phyloP scores from a whole-genome alignment of 2,113 vertebrate genomes.

The Anas platyrhynchos region DNA sequence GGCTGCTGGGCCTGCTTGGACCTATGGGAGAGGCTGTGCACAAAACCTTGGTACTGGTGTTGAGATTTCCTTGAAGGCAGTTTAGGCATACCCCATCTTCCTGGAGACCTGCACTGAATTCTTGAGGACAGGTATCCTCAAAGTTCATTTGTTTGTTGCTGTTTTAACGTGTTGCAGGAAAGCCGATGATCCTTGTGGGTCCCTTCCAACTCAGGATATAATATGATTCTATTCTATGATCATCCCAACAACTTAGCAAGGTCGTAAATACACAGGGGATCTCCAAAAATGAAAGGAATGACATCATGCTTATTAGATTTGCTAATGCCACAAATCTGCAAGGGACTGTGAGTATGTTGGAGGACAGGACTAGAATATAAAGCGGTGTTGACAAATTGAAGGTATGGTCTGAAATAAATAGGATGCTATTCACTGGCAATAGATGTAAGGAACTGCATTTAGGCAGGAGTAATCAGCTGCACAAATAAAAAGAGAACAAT shows the following conservation, averaged over 20 bases:
- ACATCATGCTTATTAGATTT: conserved; percentile 48
- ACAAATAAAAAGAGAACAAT: neutral
- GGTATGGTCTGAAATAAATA: conserved; percentile 32
- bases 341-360: neutral
- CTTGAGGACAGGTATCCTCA: neutral
- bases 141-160: neutral
- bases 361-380: conserved; percentile 48
- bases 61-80: neutral
- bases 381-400: conserved; percentile 46
- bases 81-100: neutral
- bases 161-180: neutral
- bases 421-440: neutral
- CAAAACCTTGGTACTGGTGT: neutral
- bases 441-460: neutral
- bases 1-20: neutral
- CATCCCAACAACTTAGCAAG: neutral
- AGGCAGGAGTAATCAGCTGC: neutral
- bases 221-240: too few species aligned
- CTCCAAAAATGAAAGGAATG: conserved; percentile 40
- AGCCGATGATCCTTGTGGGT: neutral
- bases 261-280: neutral
- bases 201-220: too few species aligned
- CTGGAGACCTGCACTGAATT: neutral
- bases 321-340: conserved; percentile 47
- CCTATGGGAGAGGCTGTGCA: neutral